Base-by-base conservation (phyloP, 2,888 invertebrate genomes). In the Chloroclystis v-ata region DNA sequence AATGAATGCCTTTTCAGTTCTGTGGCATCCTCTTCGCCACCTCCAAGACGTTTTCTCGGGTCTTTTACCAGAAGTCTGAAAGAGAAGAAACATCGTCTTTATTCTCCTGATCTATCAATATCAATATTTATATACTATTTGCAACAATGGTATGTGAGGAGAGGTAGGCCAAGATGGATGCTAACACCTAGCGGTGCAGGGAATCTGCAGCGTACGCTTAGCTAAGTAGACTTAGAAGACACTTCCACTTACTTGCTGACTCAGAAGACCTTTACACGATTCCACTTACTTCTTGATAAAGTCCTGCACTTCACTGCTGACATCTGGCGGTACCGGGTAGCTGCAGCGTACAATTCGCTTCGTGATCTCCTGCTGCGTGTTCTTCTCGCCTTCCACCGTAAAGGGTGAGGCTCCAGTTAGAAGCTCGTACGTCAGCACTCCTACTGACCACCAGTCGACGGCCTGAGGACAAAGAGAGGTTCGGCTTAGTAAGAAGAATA, bases 401-500 rank as follows among this genome's bases (percentile, higher is more conserved):
- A 99, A 99, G 1, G 99, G 99, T 0, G 98, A 98, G 5, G 97
- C 97, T 42, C 99, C 98, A 0, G 98, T 98, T 43, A 99, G 86
- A 32, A 99, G 91, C 83, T 99, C 98, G 89, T 98, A 99, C 0
- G 97, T 96, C 35, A 99, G 86, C 1, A 99, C 98, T 5, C 98
- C 98, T 5, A 98, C 94, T 24, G 97, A 97, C 99, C 99, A 99
- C 98, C 98, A 99, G 87, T 99, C 99, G 4, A 98, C 98, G 39
- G 97, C 95, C 94, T 96, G 89, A 16, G 77, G 77, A 67, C 71
- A 82, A 80, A 13, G 16, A 49, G 13, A 55, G 20, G 7, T 2
- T 10, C 7, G 5, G 6, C 4, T 0, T 9, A 38, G 37, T 54
- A 37, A 43, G 29, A n/a, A 1, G n/a, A 6, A 7, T 26, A 6